These are phyloP conservation scores for Trichechus manatus DNA, from an alignment of 2,113 vertebrate species.

Conservation along the genomic window DNA sequence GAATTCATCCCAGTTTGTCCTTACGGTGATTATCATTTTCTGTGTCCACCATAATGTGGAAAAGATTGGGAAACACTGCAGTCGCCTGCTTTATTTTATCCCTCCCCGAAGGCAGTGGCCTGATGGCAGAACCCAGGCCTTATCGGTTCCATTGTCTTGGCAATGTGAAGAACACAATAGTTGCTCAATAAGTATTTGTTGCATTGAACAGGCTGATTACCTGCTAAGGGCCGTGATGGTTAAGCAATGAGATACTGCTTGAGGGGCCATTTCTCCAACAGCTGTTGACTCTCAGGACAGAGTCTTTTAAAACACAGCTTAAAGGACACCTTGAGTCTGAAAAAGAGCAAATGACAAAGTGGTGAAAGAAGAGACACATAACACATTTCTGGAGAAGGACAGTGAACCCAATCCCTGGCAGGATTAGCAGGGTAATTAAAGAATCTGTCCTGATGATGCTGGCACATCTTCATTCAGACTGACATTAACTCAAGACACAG, in stretches of 20 bases:
- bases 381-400: constrained; percentile 77
- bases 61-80: background rate
- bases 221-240: background rate
- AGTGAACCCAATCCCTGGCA: constrained; percentile 74
- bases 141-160: background rate
- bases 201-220: background rate
- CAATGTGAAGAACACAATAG: background rate
- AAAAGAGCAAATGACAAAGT: constrained; percentile 81
- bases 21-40: constrained; percentile 14
- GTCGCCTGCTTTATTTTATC: constrained; percentile 28
- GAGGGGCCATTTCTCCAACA: constrained; percentile 38
- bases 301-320: constrained; percentile 61
- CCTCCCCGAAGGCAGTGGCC: background rate
- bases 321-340: constrained; percentile 82
- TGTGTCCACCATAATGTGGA: background rate
- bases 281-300: constrained; percentile 69
- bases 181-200: background rate
- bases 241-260: background rate
- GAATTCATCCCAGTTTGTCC: background rate
- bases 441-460: constrained; percentile 77
- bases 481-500: constrained; percentile 77
- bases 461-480: constrained; percentile 80
- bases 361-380: constrained; percentile 80
- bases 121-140: background rate
- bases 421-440: constrained; percentile 84